Evolutionary conservation across 2,113 vertebrate species (phyloP).

Genomic region (Pelmatolapia mariae): DNA sequence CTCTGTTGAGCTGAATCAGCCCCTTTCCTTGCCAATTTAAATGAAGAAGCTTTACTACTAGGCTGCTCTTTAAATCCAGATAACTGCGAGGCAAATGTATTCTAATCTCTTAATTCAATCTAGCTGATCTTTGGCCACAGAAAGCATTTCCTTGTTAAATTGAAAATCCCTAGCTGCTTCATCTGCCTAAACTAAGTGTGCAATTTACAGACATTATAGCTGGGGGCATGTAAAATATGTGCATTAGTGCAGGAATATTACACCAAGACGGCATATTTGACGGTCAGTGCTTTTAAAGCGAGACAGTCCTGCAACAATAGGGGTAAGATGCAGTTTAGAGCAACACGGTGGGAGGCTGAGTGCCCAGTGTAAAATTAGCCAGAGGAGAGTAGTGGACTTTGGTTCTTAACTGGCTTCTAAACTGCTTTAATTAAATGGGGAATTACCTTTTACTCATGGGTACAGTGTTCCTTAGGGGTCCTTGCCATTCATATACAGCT

Average conservation of each 20-base stretch:
- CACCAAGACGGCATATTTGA: neutral
- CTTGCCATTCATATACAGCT: conserved; percentile 9
- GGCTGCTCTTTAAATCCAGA: conserved; percentile 45
- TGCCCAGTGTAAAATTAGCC: conserved; percentile 48
- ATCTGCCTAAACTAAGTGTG: conserved; percentile 63
- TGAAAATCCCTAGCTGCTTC: conserved; percentile 59
- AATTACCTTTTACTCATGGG: conserved; percentile 56
- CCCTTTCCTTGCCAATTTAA: conserved; percentile 29
- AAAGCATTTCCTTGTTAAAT: conserved; percentile 62
- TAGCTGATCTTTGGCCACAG: conserved; percentile 66
- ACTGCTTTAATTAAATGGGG: conserved; percentile 65
- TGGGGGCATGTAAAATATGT: conserved; percentile 11
- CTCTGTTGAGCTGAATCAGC: conserved; percentile 46
- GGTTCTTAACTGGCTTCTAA: conserved; percentile 54
- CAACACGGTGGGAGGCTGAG: conserved; percentile 36
- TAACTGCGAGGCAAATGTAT: conserved; percentile 58
- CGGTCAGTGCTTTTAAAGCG: neutral
- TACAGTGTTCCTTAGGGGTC: conserved; percentile 37
- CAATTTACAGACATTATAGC: conserved; percentile 69
- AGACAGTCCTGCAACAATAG: conserved; percentile 3
- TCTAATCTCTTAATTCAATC: conserved; percentile 73
- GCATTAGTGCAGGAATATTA: conserved; percentile 8
- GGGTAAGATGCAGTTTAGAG: conserved; percentile 54
- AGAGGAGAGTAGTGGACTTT: conserved; percentile 44
- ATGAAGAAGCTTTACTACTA: conserved; percentile 42